phyloP scores from a whole-genome alignment of 1,140 invertebrate genomes.

The Papilio machaon region DNA sequence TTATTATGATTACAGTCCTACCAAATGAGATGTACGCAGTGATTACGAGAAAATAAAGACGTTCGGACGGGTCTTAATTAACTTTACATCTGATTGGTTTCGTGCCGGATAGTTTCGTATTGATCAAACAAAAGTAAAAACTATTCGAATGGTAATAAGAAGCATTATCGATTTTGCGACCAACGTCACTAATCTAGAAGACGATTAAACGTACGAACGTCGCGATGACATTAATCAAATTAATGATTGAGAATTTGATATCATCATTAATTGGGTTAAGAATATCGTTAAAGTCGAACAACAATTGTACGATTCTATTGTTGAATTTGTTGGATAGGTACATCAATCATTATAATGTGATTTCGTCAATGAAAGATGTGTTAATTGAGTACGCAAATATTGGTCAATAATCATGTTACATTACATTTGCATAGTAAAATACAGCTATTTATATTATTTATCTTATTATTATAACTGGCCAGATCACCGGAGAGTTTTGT shows the following conservation, averaged over 20 bases:
- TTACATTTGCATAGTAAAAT: not conserved
- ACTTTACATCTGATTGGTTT: constrained; percentile 36
- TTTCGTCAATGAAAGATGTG: constrained; percentile 1
- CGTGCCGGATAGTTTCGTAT: constrained; percentile 26
- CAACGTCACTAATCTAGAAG: constrained; percentile 48
- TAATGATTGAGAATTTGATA: constrained; percentile 66
- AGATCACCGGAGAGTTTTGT: not conserved
- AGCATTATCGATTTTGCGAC: constrained; percentile 59
- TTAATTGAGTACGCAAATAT: constrained; percentile 30
- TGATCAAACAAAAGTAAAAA: constrained; percentile 43
- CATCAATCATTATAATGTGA: constrained; percentile 57
- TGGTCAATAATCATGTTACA: not conserved
- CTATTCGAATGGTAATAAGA: constrained; percentile 43
- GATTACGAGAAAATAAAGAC: constrained; percentile 36
- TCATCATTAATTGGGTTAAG: constrained; percentile 71
- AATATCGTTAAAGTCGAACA: constrained; percentile 59
- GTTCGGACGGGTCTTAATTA: constrained; percentile 32
- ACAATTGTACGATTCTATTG: constrained; percentile 48
- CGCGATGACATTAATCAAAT: constrained; percentile 59
- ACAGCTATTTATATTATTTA: not conserved
- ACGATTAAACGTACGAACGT: constrained; percentile 50
- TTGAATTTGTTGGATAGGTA: constrained; percentile 43
- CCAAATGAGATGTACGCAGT: constrained; percentile 42
- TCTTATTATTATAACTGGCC: not conserved
- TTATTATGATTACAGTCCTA: constrained; percentile 44